Percentiles rank a stretch among this genome's conserved stretches.
These are phyloP conservation scores for Emmelina monodactyla DNA, from an alignment of 2,888 invertebrate species.

Conservation along the genomic window DNA sequence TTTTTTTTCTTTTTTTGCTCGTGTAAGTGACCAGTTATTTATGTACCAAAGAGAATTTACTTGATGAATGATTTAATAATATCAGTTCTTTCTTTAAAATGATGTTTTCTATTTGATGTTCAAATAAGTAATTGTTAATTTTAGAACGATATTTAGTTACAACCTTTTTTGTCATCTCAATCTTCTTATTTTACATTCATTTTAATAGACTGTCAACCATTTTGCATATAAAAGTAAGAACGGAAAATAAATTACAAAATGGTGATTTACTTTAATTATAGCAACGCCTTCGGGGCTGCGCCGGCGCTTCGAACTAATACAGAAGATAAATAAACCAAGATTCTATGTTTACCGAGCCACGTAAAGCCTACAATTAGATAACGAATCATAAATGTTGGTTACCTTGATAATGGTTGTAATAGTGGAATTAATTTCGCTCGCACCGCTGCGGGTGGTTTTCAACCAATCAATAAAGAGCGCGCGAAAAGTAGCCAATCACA, in stretches of 20 bases:
- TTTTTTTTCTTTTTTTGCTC: conserved; percentile 15
- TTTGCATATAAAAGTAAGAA: too few relatives aligned
- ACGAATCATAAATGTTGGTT: conserved; percentile 18
- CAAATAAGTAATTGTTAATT: too few relatives aligned
- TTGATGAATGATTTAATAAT: too few relatives aligned
- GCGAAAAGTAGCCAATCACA: conserved; percentile 17
- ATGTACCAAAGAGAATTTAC: conserved; percentile 14
- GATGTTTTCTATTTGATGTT: too few relatives aligned
- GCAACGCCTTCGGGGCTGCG: too few relatives aligned
- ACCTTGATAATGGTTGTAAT: conserved; percentile 15
- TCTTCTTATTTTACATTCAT: too few relatives aligned
- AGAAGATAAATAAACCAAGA: conserved; percentile 5
- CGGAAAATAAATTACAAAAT: too few relatives aligned
- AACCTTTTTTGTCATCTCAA: too few relatives aligned
- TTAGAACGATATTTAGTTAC: too few relatives aligned
- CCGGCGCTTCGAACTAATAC: conserved; percentile 1
- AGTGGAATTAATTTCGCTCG: conserved; percentile 20
- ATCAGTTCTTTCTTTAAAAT: too few relatives aligned
- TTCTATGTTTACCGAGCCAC: conserved; percentile 14
- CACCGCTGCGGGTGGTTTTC: conserved; percentile 15
- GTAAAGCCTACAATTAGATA: conserved; percentile 21
- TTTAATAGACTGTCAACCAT: too few relatives aligned
- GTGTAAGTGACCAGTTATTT: conserved; percentile 24
- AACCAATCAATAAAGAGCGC: conserved; percentile 20
- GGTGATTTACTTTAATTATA: not conserved